phyloP scores from a whole-genome alignment of 2,797 vertebrate species.

The Tarsius wallacei region DNA sequence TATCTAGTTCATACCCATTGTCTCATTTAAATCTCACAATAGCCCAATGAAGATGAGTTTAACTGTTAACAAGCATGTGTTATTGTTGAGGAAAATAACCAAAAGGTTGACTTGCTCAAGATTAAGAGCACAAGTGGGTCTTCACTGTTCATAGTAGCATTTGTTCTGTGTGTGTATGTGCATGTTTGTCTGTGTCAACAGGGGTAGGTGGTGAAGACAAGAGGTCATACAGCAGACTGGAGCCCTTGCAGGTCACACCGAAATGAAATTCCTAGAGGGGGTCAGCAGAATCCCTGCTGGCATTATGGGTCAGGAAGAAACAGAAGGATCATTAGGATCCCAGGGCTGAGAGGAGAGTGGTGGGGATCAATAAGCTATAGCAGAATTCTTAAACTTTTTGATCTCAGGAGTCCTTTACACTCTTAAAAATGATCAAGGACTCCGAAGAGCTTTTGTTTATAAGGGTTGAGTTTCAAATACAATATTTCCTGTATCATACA shows the following conservation, averaged over 20 bases:
- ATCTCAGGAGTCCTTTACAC: not conserved
- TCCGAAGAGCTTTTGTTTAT: not conserved
- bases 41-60: not conserved
- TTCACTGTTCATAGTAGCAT: not conserved
- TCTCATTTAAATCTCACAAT: not conserved
- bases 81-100: not conserved
- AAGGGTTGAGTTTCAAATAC: not conserved
- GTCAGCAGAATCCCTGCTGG: not conserved
- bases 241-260: not conserved
- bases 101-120: not conserved
- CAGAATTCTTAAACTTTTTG: not conserved
- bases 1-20: rapidly evolving
- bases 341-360: not conserved
- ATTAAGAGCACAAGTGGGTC: not conserved
- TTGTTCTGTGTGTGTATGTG: not conserved
- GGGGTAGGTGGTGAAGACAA: not conserved
- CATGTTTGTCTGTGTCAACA: not conserved
- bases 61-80: not conserved
- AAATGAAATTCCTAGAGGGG: not conserved
- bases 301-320: not conserved
- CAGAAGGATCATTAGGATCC: not conserved
- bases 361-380: not conserved
- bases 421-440: not conserved
- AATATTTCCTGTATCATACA: not conserved
- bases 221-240: not conserved